Evolutionary conservation across 2,113 vertebrate species (phyloP), one percentile per base, ranked within the genome.

Genomic region (Mobula birostris): DNA sequence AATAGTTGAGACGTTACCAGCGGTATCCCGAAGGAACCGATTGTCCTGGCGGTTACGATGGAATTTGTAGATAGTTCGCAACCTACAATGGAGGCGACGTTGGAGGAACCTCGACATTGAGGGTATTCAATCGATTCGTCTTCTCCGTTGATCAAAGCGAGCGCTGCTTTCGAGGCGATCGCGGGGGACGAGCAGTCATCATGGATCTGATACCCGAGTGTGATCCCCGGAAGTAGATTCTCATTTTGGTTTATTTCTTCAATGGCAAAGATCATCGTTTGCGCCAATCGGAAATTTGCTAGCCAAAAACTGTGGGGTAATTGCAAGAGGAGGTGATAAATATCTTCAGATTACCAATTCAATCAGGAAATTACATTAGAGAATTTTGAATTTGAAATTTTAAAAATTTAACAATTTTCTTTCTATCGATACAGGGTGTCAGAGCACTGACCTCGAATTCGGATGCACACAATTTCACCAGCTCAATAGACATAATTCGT

Each of bases 11-110:
- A 48, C 77, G 15, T 79, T n/a, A 79, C 77, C 77, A 79, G 5
- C 7, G 77, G 77, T 6, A 79, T 79, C 27, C 24, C n/a, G 24
- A 79, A 79, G 24, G n/a, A 29, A n/a, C 77, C 77, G 77, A n/a
- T 8, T 9, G n/a, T 79, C n/a, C 77, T n/a, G 27, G 27, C 77
- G n/a, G 24, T 29, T n/a, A 85, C 94, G 0, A 97, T 96, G 36
- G 97, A 96, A 94, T 96, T 96, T 94, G 97, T 96, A 76, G 97
- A 97, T 48, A 97, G 96, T 36, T 96, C 96, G 94, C 97, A 97
- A 19, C 97, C 97, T 15, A 97, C 94, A 24, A 97, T 80, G 94
- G 96, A 96, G 0, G 97, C 95, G 6, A 97, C 95, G 14, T 97
- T 48, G 48, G 48, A 48, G 48, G 48, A 48, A 48, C 48, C 48